phyloP scores from a whole-genome alignment of 2,797 vertebrate genomes.

The Arctocebus calabarensis region DNA sequence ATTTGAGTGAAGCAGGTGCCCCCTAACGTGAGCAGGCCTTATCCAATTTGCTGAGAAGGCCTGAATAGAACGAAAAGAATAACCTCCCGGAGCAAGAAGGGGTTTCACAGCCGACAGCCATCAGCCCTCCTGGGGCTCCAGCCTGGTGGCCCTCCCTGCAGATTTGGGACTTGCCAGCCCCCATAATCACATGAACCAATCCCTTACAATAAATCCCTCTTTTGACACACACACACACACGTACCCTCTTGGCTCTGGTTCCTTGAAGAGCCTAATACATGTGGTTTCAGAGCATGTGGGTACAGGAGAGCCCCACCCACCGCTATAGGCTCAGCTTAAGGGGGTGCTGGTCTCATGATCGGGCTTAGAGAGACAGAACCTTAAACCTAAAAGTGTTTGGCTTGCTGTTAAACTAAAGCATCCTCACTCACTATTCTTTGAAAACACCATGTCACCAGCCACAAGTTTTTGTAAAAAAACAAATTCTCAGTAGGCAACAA shows the following conservation, averaged over 20 bases:
- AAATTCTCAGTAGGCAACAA: background rate
- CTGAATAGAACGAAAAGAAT: background rate
- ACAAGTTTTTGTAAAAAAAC: background rate
- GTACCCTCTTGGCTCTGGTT: background rate
- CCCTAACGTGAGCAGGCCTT: background rate
- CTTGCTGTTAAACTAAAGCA: background rate
- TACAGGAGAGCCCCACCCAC: no score
- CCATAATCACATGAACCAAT: background rate
- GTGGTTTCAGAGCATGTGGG: background rate
- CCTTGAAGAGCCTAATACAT: background rate
- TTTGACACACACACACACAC: no score
- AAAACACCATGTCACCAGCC: background rate
- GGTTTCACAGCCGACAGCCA: background rate
- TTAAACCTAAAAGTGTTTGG: background rate
- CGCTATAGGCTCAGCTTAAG: background rate
- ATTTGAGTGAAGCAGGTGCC: background rate
- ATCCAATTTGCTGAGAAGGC: background rate
- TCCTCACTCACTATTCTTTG: background rate
- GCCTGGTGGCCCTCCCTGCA: background rate
- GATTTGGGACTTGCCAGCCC: background rate
- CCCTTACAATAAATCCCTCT: background rate
- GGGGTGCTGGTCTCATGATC: rapidly evolving
- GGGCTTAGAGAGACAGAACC: background rate
- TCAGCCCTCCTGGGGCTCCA: background rate
- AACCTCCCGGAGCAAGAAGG: background rate